Evolutionary conservation across 2,113 vertebrate species (phyloP).

Genomic region (Camelus dromedarius): DNA sequence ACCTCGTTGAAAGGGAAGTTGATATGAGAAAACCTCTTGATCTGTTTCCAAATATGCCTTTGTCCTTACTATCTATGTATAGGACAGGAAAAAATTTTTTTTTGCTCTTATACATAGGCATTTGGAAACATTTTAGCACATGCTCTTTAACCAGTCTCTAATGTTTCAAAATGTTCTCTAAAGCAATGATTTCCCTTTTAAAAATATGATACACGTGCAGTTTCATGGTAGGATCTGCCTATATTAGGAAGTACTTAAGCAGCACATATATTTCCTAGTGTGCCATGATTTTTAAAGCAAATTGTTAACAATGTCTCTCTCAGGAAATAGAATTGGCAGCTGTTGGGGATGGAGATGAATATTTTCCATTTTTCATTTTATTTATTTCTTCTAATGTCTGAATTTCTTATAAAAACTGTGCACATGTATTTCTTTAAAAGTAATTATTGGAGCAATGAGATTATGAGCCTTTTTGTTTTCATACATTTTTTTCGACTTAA

Average conservation of each 20-base stretch:
- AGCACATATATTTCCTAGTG: neutral
- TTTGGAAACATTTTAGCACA: constrained; percentile 15
- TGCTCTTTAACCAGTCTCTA: neutral
- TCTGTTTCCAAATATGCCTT: neutral
- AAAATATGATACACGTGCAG: neutral
- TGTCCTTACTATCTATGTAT: neutral
- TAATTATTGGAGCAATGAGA: neutral
- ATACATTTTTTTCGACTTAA: neutral
- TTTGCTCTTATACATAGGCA: neutral
- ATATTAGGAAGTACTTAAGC: neutral
- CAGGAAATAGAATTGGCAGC: neutral
- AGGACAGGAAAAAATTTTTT: neutral
- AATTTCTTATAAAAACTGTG: neutral
- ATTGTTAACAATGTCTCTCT: neutral
- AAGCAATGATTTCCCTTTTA: neutral
- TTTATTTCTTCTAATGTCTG: neutral
- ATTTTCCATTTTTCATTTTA: neutral
- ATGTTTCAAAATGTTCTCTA: constrained; percentile 16
- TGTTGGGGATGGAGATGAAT: neutral
- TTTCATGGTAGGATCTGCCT: neutral
- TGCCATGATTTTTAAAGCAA: neutral
- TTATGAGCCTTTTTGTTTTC: neutral
- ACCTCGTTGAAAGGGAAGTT: neutral
- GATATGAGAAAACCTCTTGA: neutral
- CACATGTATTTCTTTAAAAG: neutral